phyloP scores from a whole-genome alignment of 2,113 vertebrate genomes.

The Emydocephalus ijimae region DNA sequence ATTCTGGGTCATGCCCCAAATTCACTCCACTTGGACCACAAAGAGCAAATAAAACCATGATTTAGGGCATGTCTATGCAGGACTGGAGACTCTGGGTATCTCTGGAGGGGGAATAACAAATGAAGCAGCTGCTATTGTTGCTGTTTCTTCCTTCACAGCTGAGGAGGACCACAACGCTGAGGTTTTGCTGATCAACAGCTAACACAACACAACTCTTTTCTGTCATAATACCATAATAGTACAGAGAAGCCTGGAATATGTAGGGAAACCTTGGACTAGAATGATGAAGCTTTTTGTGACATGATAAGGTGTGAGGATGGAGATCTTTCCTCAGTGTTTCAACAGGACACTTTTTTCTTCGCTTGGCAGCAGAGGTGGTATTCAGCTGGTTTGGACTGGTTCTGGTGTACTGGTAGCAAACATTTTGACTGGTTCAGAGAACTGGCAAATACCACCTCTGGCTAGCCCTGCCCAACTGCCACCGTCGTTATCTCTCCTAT shows the following conservation, averaged over 20 bases:
- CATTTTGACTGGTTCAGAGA: no score
- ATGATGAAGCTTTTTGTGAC: neutral
- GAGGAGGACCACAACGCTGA: neutral
- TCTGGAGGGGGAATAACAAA: neutral
- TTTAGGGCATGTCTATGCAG: neutral
- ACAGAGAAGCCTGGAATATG: no score
- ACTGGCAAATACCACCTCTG: no score
- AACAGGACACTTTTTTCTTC: neutral
- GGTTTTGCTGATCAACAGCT: neutral
- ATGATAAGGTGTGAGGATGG: neutral
- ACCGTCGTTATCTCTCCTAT: no score
- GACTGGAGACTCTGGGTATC: neutral
- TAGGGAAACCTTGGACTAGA: neutral
- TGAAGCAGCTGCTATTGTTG: neutral
- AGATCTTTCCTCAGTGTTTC: neutral
- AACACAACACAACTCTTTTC: neutral
- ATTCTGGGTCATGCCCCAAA: conserved; percentile 33
- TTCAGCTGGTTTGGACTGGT: no score
- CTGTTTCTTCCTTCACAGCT: neutral
- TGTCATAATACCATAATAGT: neutral
- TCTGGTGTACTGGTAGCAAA: no score
- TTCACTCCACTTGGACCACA: neutral
- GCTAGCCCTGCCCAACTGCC: no score
- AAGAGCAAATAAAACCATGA: neutral
- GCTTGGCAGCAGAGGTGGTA: neutral